Evolutionary conservation across 2,797 vertebrate genomes (phyloP), one percentile per base, ranked within the genome.

Genomic region (Orientallactaga sibirica): DNA sequence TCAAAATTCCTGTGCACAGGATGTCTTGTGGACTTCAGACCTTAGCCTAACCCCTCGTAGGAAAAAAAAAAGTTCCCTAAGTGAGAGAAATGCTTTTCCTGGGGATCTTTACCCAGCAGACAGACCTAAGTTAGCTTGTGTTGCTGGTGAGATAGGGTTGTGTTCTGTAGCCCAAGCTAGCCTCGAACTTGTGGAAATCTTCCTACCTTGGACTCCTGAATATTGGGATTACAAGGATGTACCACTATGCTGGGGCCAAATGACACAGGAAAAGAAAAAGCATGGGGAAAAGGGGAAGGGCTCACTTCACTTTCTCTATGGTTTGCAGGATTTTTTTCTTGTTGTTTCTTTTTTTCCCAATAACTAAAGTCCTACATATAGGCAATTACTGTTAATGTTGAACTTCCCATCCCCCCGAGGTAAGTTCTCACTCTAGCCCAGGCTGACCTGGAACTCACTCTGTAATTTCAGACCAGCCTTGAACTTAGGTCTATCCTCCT

Each of bases 331-430:
- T 18, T 75, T 78, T 82, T 80, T 82, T 68, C 74, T 58, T 58
- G 7, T 14, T 29, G 11, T 52, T 12, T 77, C 25, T 82, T 78
- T 80, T 52, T 88, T 67, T 81, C 41, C 29, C 37, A 84, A 80
- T 48, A 7, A 48, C 43, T 68, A 82, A 33, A 33, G 62, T 14
- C 22, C 5, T 12, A 52, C 27, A 20, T 7, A 25, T 48, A 71
- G 66, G 58, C 33, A 92, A 91, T 94, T 96, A 91, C 75, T 93
- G 80, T 81, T 96, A 22, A 70, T 48, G 43, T 79, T 68, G 82
- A 93, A 10, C 10, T 48, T 48, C 48, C 48, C 48, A 48, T 48
- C 6, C 48, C 48, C 48, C 48, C 48, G 8, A 48, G 48, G 48
- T 48, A 48, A 10, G 8, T 48, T 48, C 48, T 48, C 48, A 48